phyloP scores from a whole-genome alignment of 2,797 vertebrate species.

The Spea hammondii region DNA sequence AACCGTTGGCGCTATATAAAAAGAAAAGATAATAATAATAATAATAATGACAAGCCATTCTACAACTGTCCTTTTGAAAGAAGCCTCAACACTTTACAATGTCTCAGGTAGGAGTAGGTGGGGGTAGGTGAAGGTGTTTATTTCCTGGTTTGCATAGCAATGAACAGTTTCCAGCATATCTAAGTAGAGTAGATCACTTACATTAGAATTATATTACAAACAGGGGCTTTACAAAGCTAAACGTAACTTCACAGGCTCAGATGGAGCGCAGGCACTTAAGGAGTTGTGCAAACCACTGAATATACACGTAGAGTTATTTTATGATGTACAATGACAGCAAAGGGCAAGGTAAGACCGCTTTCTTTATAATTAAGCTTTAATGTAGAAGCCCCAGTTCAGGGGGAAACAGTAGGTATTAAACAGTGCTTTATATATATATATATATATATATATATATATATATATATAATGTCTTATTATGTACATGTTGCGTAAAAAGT shows the following conservation, averaged over 20 bases:
- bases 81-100: too few relatives aligned
- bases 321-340: conserved; percentile 11
- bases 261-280: background rate
- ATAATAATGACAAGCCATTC: too few relatives aligned
- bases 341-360: conserved; percentile 29
- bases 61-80: too few relatives aligned
- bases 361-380: background rate
- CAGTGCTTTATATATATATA: too few relatives aligned
- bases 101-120: background rate
- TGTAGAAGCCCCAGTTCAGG: too few relatives aligned
- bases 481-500: too few relatives aligned
- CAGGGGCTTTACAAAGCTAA: background rate
- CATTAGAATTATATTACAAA: conserved; percentile 37
- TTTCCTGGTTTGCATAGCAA: conserved; percentile 33
- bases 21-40: too few relatives aligned
- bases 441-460: too few relatives aligned
- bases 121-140: background rate
- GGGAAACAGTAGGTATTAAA: too few relatives aligned
- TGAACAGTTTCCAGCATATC: conserved; percentile 40
- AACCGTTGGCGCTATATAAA: too few relatives aligned
- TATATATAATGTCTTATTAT: too few relatives aligned
- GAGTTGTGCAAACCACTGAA: background rate
- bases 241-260: background rate
- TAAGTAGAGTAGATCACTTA: conserved; percentile 39
- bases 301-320: too few relatives aligned